A percentile compares a stretch with the other conserved stretches of the same genome.
These are phyloP conservation scores for Adrianichthys oophorus DNA, from an alignment of 2,797 vertebrate genomes.

Conservation along the genomic window DNA sequence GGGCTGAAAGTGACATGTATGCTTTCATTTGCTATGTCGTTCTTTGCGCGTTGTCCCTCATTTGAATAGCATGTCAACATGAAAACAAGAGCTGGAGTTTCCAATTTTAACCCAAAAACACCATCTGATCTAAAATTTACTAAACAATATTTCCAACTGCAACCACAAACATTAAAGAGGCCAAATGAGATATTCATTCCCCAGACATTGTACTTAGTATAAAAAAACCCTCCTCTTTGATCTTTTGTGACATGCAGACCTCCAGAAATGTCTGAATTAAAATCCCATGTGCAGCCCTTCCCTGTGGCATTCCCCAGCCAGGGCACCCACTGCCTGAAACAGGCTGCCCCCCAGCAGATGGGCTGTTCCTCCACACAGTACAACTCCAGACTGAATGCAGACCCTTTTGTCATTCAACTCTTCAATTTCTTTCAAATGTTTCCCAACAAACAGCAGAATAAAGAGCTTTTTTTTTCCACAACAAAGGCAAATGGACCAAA, in stretches of 20 bases:
- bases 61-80: conserved; percentile 29
- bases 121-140: conserved; percentile 3
- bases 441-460: conserved; percentile 80
- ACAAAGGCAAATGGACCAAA: conserved; percentile 80
- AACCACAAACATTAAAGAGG: conserved; percentile 6
- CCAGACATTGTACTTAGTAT: conserved; percentile 31
- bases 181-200: conserved; percentile 43
- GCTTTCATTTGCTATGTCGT: conserved; percentile 75
- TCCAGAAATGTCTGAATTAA: conserved; percentile 42
- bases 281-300: conserved; percentile 34
- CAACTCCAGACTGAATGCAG: conserved; percentile 67
- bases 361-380: conserved; percentile 63
- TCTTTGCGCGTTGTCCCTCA: conserved; percentile 23
- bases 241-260: conserved; percentile 46
- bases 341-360: conserved; percentile 70
- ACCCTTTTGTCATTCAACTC: conserved; percentile 73
- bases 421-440: conserved; percentile 83
- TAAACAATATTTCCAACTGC: not conserved
- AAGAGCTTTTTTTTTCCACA: conserved; percentile 66
- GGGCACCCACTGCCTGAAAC: conserved; percentile 57
- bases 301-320: conserved; percentile 54
- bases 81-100: not conserved
- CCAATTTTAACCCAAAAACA: conserved; percentile 7
- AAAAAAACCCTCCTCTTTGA: conserved; percentile 20
- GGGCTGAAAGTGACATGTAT: conserved; percentile 82